phyloP scores from a whole-genome alignment of 2,113 vertebrate species.

The Grantiella picta region DNA sequence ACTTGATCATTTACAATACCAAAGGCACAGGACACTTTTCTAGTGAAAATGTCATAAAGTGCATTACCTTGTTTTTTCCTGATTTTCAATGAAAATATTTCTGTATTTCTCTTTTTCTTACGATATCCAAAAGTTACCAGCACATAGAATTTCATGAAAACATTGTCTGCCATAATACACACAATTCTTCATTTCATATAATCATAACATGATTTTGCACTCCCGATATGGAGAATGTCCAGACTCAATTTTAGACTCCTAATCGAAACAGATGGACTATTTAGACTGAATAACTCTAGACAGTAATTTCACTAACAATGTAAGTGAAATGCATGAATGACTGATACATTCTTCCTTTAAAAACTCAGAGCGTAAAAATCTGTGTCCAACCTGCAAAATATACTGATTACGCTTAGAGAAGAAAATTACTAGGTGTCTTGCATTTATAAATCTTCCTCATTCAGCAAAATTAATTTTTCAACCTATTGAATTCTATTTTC shows the following conservation, averaged over 20 bases:
- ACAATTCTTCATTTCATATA: neutral
- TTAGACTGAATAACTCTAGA: neutral
- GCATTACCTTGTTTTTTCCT: neutral
- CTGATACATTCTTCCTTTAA: neutral
- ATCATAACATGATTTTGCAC: neutral
- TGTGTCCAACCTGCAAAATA: neutral
- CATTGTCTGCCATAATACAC: neutral
- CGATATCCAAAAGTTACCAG: neutral
- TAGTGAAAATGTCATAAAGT: neutral
- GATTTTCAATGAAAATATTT: neutral
- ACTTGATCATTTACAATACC: neutral
- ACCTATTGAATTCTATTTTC: neutral
- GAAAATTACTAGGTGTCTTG: neutral
- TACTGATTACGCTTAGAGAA: neutral
- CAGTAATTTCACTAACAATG: neutral
- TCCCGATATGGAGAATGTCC: neutral
- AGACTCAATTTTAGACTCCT: neutral
- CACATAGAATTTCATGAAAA: neutral
- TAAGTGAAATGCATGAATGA: neutral
- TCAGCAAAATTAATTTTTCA: neutral
- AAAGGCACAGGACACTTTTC: neutral
- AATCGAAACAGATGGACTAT: neutral
- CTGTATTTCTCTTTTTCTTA: neutral
- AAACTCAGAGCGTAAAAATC: neutral
- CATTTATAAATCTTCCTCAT: neutral